Conservation (phyloP, 2,113 vertebrate genomes). For the Brachypodius melanocephalos region DNA sequence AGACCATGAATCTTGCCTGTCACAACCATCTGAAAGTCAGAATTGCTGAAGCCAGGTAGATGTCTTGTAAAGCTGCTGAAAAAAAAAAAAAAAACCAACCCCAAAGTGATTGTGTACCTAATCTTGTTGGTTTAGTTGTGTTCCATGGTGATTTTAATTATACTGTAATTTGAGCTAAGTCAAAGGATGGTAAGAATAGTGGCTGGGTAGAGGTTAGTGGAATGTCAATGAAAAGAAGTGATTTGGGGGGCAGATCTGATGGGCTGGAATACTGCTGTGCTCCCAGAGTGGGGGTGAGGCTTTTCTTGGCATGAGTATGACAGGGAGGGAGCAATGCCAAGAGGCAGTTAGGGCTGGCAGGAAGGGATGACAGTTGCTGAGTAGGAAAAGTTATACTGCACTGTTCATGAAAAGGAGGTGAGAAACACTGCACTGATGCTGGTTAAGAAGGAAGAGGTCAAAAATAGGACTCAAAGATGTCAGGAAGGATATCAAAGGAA, state of each 20-base stretch:
- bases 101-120: slow-evolving; percentile 16
- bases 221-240: slow-evolving; percentile 42
- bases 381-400: neutral
- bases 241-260: slow-evolving; percentile 11
- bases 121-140: slow-evolving; percentile 66
- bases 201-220: slow-evolving; percentile 28
- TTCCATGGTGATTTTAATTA: slow-evolving; percentile 66
- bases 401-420: neutral
- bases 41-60: neutral
- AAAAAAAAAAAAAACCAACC: neutral
- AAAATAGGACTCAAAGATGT: neutral
- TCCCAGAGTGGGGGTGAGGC: neutral
- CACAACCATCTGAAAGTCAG: neutral
- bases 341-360: neutral
- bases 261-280: neutral
- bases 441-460: neutral
- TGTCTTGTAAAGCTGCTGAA: neutral
- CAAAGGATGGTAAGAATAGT: slow-evolving; percentile 62
- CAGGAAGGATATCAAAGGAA: neutral
- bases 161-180: slow-evolving; percentile 65
- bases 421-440: neutral
- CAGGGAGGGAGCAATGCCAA: neutral
- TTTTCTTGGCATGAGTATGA: neutral
- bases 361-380: neutral
- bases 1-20: neutral